Conservation (phyloP, 2,888 invertebrate genomes). For the Amitus sp. region DNA sequence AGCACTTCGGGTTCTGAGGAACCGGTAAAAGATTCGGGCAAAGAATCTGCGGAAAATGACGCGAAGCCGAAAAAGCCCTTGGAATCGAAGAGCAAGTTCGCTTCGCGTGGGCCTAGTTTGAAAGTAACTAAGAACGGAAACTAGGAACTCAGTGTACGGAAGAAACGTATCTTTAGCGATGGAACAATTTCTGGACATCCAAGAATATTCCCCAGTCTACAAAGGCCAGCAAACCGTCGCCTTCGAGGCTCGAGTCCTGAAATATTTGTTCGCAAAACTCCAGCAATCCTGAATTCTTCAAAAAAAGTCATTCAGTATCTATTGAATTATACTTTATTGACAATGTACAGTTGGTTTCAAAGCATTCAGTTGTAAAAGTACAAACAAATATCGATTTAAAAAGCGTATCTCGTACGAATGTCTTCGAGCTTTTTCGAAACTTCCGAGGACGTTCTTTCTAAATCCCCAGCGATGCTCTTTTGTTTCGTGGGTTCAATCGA, state of each 20-base stretch:
- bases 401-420: conserved; percentile 97
- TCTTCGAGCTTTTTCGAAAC: conserved; percentile 99
- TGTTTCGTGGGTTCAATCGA: conserved; percentile 94
- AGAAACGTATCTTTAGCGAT: conserved; percentile 84
- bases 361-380: neutral
- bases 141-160: conserved; percentile 87
- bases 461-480: conserved; percentile 92
- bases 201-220: conserved; percentile 72
- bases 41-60: no score
- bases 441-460: conserved; percentile 95
- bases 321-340: neutral
- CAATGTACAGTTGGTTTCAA: neutral
- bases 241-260: conserved; percentile 87
- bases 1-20: no score
- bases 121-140: no score
- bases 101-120: no score
- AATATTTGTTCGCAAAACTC: conserved; percentile 80
- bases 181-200: conserved; percentile 82
- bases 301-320: neutral
- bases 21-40: no score
- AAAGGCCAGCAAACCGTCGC: conserved; percentile 90
- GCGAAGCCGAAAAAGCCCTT: no score
- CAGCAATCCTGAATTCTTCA: conserved; percentile 62
- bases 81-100: no score
- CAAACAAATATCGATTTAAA: conserved; percentile 71